phyloP scores from a whole-genome alignment of 2,888 invertebrate species.

The Aphrophora alni region DNA sequence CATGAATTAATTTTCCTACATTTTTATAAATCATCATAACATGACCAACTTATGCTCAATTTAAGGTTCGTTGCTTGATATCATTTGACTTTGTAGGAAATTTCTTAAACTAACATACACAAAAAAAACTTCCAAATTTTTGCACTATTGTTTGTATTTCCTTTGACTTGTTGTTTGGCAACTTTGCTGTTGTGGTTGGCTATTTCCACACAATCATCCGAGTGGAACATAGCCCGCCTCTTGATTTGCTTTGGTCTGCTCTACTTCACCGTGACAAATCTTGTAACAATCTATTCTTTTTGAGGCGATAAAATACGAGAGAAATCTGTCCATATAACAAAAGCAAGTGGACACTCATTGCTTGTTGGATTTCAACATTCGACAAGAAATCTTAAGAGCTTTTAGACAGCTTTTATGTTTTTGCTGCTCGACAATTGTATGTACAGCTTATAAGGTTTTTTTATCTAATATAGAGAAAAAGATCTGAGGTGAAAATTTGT shows the following conservation, averaged over 20 bases:
- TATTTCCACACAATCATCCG: background rate
- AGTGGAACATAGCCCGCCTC: background rate
- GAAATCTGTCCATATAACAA: background rate
- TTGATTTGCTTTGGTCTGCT: constrained; percentile 9
- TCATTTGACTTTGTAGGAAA: no score
- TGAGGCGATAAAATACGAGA: background rate
- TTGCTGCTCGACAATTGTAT: no score
- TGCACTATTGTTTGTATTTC: background rate
- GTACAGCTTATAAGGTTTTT: no score
- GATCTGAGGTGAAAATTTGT: no score
- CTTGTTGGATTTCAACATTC: background rate
- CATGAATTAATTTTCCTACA: no score
- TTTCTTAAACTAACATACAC: background rate
- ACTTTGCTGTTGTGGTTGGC: background rate
- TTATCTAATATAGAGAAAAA: no score
- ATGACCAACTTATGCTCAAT: no score
- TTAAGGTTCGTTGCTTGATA: no score
- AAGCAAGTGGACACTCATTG: background rate
- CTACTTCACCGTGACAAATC: background rate
- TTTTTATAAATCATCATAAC: no score
- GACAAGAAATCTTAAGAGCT: no score
- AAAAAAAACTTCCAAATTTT: background rate
- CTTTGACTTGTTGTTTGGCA: background rate
- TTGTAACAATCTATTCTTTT: constrained; percentile 2
- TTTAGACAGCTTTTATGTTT: no score